phyloP scores from a whole-genome alignment of 2,113 vertebrate species.

The Caracal caracal region DNA sequence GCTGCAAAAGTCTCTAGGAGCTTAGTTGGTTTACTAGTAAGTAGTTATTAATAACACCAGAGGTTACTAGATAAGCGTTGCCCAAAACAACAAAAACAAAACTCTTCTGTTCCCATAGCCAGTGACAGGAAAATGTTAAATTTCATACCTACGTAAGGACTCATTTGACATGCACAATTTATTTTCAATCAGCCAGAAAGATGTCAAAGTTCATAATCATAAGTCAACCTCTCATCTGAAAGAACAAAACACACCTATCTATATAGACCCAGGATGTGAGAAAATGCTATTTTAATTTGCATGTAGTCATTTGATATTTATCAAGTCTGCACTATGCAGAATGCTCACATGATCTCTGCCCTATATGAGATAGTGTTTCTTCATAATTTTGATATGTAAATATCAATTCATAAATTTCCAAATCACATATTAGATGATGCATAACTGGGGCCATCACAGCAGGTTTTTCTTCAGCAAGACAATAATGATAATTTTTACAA shows the following conservation, averaged over 20 bases:
- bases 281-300: slow-evolving; percentile 70
- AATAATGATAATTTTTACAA: background rate
- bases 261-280: background rate
- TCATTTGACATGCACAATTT: slow-evolving; percentile 59
- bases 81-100: background rate
- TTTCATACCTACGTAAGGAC: background rate
- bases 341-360: slow-evolving; percentile 55
- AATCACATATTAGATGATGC: slow-evolving; percentile 35
- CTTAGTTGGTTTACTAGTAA: background rate
- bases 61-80: background rate
- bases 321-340: slow-evolving; percentile 35
- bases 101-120: background rate
- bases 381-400: slow-evolving; percentile 66
- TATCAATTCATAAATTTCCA: slow-evolving; percentile 65
- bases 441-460: background rate
- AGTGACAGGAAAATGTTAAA: slow-evolving; percentile 48
- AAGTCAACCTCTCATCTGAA: slow-evolving; percentile 40
- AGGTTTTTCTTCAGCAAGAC: background rate
- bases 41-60: background rate
- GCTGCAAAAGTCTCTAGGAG: background rate
- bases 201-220: slow-evolving; percentile 67
- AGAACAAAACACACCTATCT: slow-evolving; percentile 63
- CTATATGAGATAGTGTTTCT: slow-evolving; percentile 37
- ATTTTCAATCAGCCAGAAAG: slow-evolving; percentile 60
- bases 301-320: slow-evolving; percentile 68